phyloP scores from a whole-genome alignment of 2,888 invertebrate species.

The Rhaphigaster nebulosa region DNA sequence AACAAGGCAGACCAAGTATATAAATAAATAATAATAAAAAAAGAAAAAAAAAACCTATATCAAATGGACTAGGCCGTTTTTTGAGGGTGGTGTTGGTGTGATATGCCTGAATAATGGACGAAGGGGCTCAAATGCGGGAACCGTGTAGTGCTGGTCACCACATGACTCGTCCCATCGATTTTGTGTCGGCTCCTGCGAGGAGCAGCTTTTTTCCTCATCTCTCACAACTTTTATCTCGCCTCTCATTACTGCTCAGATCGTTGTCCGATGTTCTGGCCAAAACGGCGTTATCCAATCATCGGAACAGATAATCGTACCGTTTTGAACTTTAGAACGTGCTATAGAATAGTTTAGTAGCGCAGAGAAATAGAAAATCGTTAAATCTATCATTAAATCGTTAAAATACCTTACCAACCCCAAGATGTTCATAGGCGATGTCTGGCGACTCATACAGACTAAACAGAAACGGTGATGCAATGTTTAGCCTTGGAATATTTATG shows the following conservation, averaged over 20 bases:
- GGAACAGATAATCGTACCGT: background rate
- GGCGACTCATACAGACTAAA: too few species aligned
- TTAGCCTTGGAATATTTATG: too few species aligned
- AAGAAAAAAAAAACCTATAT: constrained; percentile 33
- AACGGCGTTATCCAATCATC: background rate
- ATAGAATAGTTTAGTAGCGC: background rate
- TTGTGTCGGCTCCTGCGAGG: constrained; percentile 60
- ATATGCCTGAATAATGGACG: constrained; percentile 64
- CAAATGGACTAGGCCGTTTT: constrained; percentile 53
- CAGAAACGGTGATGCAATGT: too few species aligned
- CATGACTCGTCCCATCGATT: constrained; percentile 64
- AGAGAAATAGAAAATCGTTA: too few species aligned
- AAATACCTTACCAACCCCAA: too few species aligned
- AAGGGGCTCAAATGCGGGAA: constrained; percentile 64
- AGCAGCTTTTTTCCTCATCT: constrained; percentile 44
- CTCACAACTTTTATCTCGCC: constrained; percentile 51
- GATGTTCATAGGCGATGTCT: too few species aligned
- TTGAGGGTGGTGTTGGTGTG: constrained; percentile 58
- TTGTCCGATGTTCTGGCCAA: background rate
- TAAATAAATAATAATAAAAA: constrained; percentile 58
- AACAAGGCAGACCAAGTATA: constrained; percentile 55
- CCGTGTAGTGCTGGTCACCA: constrained; percentile 65
- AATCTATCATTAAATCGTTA: too few species aligned
- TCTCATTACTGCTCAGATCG: constrained; percentile 33
- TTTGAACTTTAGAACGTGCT: background rate